phyloP scores from a whole-genome alignment of 2,113 vertebrate species.

The Nyctibius bracteatus region DNA sequence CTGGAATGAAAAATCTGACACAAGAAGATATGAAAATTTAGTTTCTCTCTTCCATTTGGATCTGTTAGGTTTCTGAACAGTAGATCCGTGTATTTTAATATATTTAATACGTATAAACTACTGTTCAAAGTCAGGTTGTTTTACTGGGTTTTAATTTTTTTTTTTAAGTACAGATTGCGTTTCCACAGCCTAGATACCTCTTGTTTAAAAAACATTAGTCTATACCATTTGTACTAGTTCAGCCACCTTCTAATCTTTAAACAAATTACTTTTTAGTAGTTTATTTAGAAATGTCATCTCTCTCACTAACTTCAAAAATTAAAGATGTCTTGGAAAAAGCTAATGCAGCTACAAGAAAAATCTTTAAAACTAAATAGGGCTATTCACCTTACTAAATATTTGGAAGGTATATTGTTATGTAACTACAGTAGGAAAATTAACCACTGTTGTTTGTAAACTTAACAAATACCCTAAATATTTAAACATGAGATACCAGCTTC shows the following conservation, averaged over 20 bases:
- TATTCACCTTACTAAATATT: neutral
- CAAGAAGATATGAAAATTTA: neutral
- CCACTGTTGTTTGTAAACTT: neutral
- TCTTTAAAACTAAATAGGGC: neutral
- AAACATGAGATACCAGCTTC: neutral
- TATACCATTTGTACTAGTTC: neutral
- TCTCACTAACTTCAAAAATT: neutral
- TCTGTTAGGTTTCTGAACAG: neutral
- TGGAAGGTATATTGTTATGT: neutral
- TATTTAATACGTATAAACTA: neutral
- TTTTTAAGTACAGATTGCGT: neutral
- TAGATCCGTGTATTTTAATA: neutral
- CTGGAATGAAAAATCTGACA: neutral
- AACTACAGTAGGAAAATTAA: neutral
- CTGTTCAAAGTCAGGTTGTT: neutral
- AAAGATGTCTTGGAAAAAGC: neutral
- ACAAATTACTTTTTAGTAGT: neutral
- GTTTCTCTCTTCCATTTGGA: neutral
- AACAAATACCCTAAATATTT: neutral
- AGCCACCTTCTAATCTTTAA: neutral
- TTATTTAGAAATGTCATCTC: neutral
- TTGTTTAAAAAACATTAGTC: neutral
- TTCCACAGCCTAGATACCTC: neutral
- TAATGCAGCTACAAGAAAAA: neutral
- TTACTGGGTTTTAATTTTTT: neutral